phyloP scores from a whole-genome alignment of 2,888 invertebrate genomes.

The Amphipoea lucens region DNA sequence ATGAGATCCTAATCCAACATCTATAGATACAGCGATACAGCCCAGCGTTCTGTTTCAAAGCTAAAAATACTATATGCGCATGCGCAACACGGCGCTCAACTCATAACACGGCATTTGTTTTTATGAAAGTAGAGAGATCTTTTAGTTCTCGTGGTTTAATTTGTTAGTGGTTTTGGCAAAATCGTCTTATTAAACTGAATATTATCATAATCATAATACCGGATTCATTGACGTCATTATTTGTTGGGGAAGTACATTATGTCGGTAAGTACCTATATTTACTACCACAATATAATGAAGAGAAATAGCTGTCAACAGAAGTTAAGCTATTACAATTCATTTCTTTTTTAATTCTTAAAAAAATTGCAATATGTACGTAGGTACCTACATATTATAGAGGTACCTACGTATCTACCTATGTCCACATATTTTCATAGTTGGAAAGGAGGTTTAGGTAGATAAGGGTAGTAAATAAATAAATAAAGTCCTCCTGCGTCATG shows the following conservation, averaged over 20 bases:
- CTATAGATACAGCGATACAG: conserved; percentile 26
- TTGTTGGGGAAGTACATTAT: conserved; percentile 2
- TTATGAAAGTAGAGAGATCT: conserved; percentile 13
- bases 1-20: conserved; percentile 5
- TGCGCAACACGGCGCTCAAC: conserved; percentile 36
- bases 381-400: background rate
- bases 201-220: background rate
- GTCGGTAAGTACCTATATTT: conserved; percentile 34
- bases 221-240: background rate
- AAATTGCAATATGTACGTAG: background rate
- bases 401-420: background rate
- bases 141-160: conserved; percentile 6
- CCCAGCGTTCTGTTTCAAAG: conserved; percentile 34
- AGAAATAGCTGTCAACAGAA: background rate
- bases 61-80: conserved; percentile 54
- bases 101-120: conserved; percentile 46
- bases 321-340: background rate
- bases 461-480: background rate
- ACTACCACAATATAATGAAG: background rate
- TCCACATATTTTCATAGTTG: background rate
- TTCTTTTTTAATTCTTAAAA: background rate
- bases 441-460: background rate
- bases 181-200: background rate
- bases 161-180: conserved; percentile 15
- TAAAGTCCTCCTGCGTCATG: background rate